Evolutionary conservation across 2,113 vertebrate genomes (phyloP).

Genomic region (Heterochromis multidens): DNA sequence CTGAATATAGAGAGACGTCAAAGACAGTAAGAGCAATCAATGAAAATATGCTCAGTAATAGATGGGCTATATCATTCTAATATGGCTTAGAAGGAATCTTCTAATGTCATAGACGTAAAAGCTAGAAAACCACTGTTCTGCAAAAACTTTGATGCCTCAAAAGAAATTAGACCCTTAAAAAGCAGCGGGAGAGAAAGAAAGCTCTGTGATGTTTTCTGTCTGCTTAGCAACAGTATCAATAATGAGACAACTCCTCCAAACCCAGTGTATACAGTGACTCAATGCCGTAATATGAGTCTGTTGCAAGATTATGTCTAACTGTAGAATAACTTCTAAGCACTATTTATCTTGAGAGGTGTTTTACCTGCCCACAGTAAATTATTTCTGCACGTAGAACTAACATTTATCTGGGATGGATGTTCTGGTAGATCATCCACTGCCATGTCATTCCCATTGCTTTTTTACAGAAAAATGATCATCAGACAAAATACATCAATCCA

Average conservation of each 20-base stretch:
- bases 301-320: background rate
- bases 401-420: background rate
- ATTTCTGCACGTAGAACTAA: background rate
- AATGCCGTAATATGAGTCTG: background rate
- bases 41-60: background rate
- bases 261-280: background rate
- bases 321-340: background rate
- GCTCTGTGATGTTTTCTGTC: background rate
- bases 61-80: background rate
- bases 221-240: constrained; percentile 34
- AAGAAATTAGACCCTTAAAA: background rate
- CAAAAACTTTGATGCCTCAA: background rate
- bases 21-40: background rate
- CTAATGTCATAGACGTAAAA: background rate
- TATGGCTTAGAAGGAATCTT: background rate
- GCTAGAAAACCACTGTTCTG: background rate
- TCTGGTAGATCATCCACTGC: background rate
- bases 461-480: background rate
- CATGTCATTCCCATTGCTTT: background rate
- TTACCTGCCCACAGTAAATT: background rate
- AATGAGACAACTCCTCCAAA: constrained; percentile 5
- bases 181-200: background rate
- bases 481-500: rapidly evolving
- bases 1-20: background rate
- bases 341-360: background rate